Base-by-base conservation (phyloP, 2,888 invertebrate species). In the Leucozona laternaria region DNA sequence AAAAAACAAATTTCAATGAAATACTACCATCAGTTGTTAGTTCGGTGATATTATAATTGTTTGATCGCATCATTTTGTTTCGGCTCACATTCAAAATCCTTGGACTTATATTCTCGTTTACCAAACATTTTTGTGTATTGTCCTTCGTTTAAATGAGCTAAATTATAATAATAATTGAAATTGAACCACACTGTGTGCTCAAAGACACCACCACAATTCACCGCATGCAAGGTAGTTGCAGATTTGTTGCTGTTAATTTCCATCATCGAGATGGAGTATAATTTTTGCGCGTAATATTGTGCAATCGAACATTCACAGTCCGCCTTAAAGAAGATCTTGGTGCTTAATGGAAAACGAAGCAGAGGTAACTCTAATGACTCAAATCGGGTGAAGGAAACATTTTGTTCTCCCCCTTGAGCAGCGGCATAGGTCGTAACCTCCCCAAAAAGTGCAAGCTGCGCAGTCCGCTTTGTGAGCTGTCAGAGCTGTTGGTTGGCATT, bases 381-480 rank as follows among this genome's bases (percentile, higher is more conserved):
- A 13, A 82, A 82, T 86, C 75, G 75, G 78, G 82, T 86, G 70
- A 86, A 82, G 86, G 82, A 78, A 75, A 85, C 1, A 64, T 55
- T 13, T 50, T 25, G 58, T 58, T 58, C 0, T 48, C 57, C 70
- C 55, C 17, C 11, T 48, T 34, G 4, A 53, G 53, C 64, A 11
- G 37, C 58, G 17, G 20, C 60, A 68, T 50, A 53, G 82, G 78
- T 82, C 78, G 22, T 45, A 78, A 72, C 86, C 82, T 78, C 77
- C 66, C 76, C 40, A 73, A 73, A 84, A 84, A 80, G 84, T 84
- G 80, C 84, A 84, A 71, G 64, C 60, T 50, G n/a, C 34, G n/a
- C 64, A 58, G 22, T 79, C 70, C 53, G 78, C 13, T 48, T 64
- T 58, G 58, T 22, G 8, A 45, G 60, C 68, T 76, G 55, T 68